These are phyloP conservation scores for Limenitis camilla DNA, from an alignment of 2,888 invertebrate species.

Conservation along the genomic window DNA sequence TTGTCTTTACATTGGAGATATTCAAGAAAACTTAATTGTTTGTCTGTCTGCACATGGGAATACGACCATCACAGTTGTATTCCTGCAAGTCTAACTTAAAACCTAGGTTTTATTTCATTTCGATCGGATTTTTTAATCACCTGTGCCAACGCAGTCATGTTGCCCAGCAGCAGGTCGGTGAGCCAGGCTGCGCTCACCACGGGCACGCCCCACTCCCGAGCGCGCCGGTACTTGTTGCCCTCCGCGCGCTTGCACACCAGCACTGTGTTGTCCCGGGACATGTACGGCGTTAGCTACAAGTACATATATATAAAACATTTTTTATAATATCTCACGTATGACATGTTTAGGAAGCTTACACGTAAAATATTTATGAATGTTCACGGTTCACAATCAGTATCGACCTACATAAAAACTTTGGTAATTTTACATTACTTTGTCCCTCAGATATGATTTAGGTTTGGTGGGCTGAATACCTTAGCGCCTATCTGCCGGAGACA, in stretches of 20 bases:
- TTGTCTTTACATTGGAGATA: no score
- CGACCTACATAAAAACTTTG: background rate
- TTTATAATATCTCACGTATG: background rate
- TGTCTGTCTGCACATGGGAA: constrained; percentile 25
- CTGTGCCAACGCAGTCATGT: constrained; percentile 86
- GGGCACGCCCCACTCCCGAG: constrained; percentile 93
- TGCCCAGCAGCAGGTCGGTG: constrained; percentile 92
- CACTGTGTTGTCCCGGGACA: constrained; percentile 86
- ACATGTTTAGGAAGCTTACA: no score
- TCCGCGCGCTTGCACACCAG: constrained; percentile 86
- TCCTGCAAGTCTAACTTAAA: no score
- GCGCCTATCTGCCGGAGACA: constrained; percentile 92
- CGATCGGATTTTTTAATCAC: constrained; percentile 33
- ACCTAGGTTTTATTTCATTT: no score
- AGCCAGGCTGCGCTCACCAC: constrained; percentile 96
- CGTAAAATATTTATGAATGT: no score
- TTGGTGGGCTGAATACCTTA: constrained; percentile 72
- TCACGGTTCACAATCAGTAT: no score
- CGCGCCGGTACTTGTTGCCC: constrained; percentile 90
- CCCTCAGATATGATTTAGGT: no score
- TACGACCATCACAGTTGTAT: no score
- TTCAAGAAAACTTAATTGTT: background rate
- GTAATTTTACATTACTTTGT: background rate
- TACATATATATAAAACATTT: background rate
- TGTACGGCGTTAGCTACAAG: constrained; percentile 79